Evolutionary conservation across 2,113 vertebrate species (phyloP), one percentile per base, ranked within the genome.

Genomic region (Plecturocebus donacophilus): DNA sequence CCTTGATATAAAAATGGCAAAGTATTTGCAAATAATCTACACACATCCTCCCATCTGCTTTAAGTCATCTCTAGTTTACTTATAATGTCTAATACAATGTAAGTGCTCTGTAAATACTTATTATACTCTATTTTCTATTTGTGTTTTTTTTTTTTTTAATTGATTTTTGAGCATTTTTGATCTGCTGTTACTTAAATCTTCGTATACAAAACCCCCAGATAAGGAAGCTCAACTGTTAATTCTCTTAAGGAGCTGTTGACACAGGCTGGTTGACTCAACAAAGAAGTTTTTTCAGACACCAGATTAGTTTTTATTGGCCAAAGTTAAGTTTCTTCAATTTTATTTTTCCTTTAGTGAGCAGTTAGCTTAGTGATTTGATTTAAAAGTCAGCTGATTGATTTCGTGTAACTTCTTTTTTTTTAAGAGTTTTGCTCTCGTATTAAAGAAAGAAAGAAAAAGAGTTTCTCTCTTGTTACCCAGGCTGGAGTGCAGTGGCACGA

Each of bases 311-410:
- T 95, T 93, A 20, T 45, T 79, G 47, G 2, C 90, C 38, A 64
- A 27, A 58, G 49, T 81, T 93, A 27, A 68, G 38, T 85, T 93
- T 71, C 73, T 91, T 93, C 58, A 10, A 1, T 85, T 86, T 89
- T 83, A 58, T 25, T 77, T 95, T 64, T 64, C 64, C 42, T 96
- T 89, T 21, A 32, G 6, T 90, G 81, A 96, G 68, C 61, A 73
- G 4, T 93, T 77, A 45, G 73, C 23, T 42, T 76, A 70, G 27
- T 85, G 38, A 79, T 82, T 45, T 84, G 38, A 77, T 83, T 45
- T 54, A 92, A 81, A 87, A 90, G 20, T 54, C 32, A 80, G 11
- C 77, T 23, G 17, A n/a, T n/a, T n/a, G 42, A 71, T 91, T 95
- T 91, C 9, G 45, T 91, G 16, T 58, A 64, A 58, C 2, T 19